A percentile compares a stretch with the other conserved stretches of the same genome.
Conservation (phyloP, 2,113 vertebrate genomes). For the Copsychus sechellarum region DNA sequence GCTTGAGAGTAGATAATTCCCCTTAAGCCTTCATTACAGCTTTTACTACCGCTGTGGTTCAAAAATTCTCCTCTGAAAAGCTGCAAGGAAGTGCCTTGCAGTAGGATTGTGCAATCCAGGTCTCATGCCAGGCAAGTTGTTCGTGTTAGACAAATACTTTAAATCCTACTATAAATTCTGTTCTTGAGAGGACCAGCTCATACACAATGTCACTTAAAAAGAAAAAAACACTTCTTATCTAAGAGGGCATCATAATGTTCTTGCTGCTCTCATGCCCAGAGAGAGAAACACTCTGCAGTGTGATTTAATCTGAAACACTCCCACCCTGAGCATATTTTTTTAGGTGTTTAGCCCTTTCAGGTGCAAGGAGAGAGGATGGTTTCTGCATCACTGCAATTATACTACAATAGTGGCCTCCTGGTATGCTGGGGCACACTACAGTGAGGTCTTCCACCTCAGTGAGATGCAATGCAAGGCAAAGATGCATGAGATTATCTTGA, state of each 20-base stretch:
- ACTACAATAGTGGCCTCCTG: neutral
- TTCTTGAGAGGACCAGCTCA: neutral
- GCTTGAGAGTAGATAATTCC: neutral
- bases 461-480: neutral
- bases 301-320: neutral
- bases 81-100: neutral
- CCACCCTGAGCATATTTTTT: neutral
- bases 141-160: neutral
- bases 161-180: neutral
- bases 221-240: neutral
- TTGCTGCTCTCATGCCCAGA: neutral
- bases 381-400: neutral
- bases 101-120: neutral
- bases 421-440: fast-evolving
- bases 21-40: neutral
- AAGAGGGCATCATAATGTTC: neutral
- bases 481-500: neutral
- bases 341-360: neutral
- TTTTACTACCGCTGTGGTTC: neutral
- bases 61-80: neutral
- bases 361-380: neutral
- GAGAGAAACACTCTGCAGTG: neutral
- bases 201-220: neutral
- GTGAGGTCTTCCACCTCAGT: neutral
- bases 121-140: neutral